Evolutionary conservation across 2,888 invertebrate species (phyloP).

Genomic region (Apeira syringaria): DNA sequence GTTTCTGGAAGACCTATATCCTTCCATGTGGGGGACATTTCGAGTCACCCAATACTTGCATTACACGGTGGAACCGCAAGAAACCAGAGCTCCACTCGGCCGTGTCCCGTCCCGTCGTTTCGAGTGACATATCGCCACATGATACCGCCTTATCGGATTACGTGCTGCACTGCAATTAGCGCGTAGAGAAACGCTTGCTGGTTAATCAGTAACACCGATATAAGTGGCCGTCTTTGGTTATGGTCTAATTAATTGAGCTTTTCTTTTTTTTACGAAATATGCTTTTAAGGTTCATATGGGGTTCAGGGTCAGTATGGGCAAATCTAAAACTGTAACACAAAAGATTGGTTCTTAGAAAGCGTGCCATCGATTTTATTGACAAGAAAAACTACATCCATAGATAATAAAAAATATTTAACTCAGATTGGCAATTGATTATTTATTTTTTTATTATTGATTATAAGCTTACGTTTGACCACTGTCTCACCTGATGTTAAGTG

Average conservation of each 20-base stretch:
- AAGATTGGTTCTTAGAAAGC: no score
- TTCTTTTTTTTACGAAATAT: not conserved
- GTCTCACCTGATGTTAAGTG: no score
- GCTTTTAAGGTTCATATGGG: no score
- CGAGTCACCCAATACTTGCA: conserved; percentile 49
- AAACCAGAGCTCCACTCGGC: conserved; percentile 50
- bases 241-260: conserved; percentile 28
- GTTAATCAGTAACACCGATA: conserved; percentile 27
- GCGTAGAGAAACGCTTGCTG: conserved; percentile 54
- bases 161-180: conserved; percentile 63
- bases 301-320: no score
- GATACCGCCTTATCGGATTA: conserved; percentile 65
- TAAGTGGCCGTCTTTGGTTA: conserved; percentile 30
- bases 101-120: conserved; percentile 47
- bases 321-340: no score
- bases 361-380: no score
- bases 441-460: no score
- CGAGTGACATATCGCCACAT: conserved; percentile 66
- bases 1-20: conserved; percentile 25
- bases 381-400: no score
- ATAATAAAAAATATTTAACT: no score
- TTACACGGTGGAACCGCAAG: conserved; percentile 52
- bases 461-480: no score
- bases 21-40: conserved; percentile 38
- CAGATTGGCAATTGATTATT: no score